Percentiles rank a stretch among this genome's conserved stretches.
phyloP scores from a whole-genome alignment of 1,140 invertebrate genomes.

The Dolichoris vasculosae region DNA sequence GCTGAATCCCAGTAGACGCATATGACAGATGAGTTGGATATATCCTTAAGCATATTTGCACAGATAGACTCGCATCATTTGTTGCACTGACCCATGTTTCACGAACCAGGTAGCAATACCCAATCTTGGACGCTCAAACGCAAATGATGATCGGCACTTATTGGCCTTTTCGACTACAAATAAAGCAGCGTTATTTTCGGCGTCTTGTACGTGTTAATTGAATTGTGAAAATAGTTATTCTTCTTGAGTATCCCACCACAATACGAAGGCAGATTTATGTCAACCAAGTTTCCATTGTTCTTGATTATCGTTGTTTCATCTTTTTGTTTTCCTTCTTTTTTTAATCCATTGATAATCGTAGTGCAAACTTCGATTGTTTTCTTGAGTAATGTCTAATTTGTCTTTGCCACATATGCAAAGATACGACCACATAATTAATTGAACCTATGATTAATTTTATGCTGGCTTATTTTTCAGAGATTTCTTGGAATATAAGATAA shows the following conservation, averaged over 20 bases:
- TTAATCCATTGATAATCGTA: neutral
- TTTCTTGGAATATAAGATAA: too few species aligned
- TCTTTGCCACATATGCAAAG: too few species aligned
- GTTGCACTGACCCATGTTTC: too few species aligned
- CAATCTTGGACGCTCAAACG: neutral
- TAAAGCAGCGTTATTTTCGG: neutral
- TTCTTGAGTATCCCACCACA: neutral
- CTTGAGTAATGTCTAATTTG: too few species aligned
- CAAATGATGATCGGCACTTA: neutral
- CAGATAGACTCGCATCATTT: slow-evolving; percentile 2
- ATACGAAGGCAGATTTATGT: too few species aligned
- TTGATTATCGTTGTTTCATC: too few species aligned
- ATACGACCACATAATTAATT: too few species aligned
- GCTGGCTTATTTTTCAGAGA: too few species aligned
- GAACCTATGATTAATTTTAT: too few species aligned
- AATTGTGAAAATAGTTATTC: too few species aligned
- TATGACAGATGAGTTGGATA: slow-evolving; percentile 28
- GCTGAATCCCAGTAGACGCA: slow-evolving; percentile 55
- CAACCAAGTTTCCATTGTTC: neutral
- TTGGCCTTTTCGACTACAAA: neutral
- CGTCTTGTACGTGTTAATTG: neutral
- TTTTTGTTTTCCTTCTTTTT: neutral
- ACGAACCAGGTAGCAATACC: neutral
- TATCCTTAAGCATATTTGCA: slow-evolving; percentile 56
- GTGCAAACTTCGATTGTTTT: neutral